Evolutionary conservation across 2,888 invertebrate species (phyloP).

Genomic region (Agrochola circellaris): DNA sequence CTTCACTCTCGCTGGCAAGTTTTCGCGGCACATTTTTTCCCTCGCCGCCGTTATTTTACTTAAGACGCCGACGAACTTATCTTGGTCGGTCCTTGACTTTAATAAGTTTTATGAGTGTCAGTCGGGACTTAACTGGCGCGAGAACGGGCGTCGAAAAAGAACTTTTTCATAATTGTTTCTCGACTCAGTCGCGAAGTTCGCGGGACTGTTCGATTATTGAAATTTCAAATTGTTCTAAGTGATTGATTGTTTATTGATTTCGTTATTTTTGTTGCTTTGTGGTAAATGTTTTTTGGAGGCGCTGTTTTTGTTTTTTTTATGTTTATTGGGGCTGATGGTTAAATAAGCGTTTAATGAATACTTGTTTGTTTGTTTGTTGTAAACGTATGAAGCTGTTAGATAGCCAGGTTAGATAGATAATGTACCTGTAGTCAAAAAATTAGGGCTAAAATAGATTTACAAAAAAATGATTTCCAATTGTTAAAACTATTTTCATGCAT

Average conservation of each 20-base stretch:
- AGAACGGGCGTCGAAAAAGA: conserved; percentile 87
- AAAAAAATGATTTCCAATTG: neutral
- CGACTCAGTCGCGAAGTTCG: conserved; percentile 81
- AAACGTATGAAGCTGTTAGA: neutral
- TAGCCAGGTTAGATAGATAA: neutral
- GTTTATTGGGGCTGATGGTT: neutral
- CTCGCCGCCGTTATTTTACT: conserved; percentile 89
- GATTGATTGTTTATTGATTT: conserved; percentile 80
- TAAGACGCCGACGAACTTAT: conserved; percentile 89
- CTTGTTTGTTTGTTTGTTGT: neutral
- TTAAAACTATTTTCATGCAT: neutral
- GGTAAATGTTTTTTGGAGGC: conserved; percentile 45
- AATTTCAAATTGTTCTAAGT: conserved; percentile 80
- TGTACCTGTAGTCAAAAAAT: neutral
- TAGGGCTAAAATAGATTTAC: fast-evolving
- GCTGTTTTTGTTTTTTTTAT: conserved; percentile 20
- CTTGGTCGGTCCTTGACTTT: conserved; percentile 91
- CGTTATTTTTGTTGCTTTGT: conserved; percentile 65
- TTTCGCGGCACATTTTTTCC: conserved; percentile 85
- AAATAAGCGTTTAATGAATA: neutral
- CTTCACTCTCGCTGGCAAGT: conserved; percentile 88
- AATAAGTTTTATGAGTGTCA: conserved; percentile 91
- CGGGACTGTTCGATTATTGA: conserved; percentile 86
- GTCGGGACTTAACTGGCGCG: conserved; percentile 89
- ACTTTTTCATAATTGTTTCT: conserved; percentile 90